Evolutionary conservation across 2,797 vertebrate species (phyloP), one percentile per base, ranked within the genome.

Genomic region (Schizopygopsis malacanthus): DNA sequence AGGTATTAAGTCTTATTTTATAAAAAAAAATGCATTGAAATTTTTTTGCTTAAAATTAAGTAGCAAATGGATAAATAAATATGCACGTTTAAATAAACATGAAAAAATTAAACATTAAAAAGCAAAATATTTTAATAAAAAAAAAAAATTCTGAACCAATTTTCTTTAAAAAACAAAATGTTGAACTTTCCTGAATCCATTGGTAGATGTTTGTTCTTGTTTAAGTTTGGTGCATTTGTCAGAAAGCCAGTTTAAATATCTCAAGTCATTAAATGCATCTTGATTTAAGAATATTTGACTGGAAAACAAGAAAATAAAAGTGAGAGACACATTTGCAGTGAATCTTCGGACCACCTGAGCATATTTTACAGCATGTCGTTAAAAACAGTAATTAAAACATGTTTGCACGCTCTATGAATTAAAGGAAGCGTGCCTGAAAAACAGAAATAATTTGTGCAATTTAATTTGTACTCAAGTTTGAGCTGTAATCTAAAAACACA

Each of bases 401-500:
- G 93, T 92, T 92, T 85, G 89, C 90, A 83, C 83, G 89, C 90
- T 82, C 83, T 87, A 70, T 89, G 92, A 91, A 54, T 69, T 43
- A 91, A 25, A 65, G 25, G 13, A 65, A 33, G 25, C 25, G 61
- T 91, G 89, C 92, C 89, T 91, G 87, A 83, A 85, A 91, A 78
- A 81, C 63, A 71, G 75, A 86, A 92, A 90, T 89, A 79, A 88
- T 85, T 77, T 0, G 91, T 92, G 86, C 91, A 95, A 95, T 95
- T 95, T 95, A 94, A 94, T 95, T 84, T 92, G 89, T 91, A 92
- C 92, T 92, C 91, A 90, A 91, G 77, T 93, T 90, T 81, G 82
- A 87, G 92, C 86, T 96, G 89, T 95, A 93, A 92, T 94, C 89
- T 90, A 92, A 92, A 72, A 92, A 76, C 94, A 94, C 95, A 95